These are phyloP conservation scores for Brachyalestes nurse DNA, from an alignment of 2,797 vertebrate genomes.

Conservation along the genomic window DNA sequence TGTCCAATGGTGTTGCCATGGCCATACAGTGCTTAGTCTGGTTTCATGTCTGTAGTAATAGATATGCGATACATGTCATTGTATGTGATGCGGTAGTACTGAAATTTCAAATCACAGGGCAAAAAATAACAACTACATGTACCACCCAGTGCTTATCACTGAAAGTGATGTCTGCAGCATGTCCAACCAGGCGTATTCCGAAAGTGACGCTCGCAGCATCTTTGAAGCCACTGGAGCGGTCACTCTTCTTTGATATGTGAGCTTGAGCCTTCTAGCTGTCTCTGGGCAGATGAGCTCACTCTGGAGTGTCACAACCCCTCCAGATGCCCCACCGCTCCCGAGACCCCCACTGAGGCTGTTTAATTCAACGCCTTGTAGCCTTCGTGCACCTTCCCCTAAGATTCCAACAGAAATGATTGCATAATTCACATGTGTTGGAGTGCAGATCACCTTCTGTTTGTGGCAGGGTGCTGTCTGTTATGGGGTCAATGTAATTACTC, in stretches of 20 bases:
- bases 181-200: conserved; percentile 60
- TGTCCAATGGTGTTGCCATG: too few species aligned
- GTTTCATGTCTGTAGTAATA: too few species aligned
- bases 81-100: too few species aligned
- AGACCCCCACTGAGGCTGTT: conserved; percentile 45
- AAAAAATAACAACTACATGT: conserved; percentile 50
- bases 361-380: conserved; percentile 58
- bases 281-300: conserved; percentile 57
- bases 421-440: conserved; percentile 64
- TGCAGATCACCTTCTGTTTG: conserved; percentile 62
- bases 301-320: conserved; percentile 49
- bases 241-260: conserved; percentile 65
- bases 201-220: conserved; percentile 57
- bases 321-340: conserved; percentile 39
- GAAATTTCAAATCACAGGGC: conserved; percentile 44
- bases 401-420: conserved; percentile 65
- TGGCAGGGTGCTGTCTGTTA: conserved; percentile 62
- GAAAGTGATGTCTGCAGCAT: conserved; percentile 57
- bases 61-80: too few species aligned
- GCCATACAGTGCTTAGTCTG: too few species aligned
- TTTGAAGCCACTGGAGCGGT: conserved; percentile 64
- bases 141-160: conserved; percentile 57
- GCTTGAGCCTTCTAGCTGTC: conserved; percentile 58
- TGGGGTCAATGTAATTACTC: conserved; percentile 57
- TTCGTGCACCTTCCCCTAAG: conserved; percentile 56